phyloP scores from a whole-genome alignment of 92 coral and sea anemone genomes.

The Porites rus region DNA sequence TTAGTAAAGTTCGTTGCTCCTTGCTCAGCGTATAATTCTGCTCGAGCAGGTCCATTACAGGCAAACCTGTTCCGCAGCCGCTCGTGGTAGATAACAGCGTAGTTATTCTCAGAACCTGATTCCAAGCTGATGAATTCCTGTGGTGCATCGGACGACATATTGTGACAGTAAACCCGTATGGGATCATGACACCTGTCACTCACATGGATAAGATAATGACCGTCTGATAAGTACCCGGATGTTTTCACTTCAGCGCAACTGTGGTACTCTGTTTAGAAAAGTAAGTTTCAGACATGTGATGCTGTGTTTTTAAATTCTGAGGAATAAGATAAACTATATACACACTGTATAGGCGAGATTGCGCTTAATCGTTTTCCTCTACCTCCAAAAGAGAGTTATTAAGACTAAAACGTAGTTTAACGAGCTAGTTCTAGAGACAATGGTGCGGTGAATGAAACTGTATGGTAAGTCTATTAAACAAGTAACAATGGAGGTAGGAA shows the following conservation, averaged over 20 bases:
- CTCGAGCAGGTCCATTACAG: constrained; percentile 80
- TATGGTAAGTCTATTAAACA: too few relatives aligned
- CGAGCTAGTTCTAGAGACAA: too few relatives aligned
- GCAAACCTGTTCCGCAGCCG: constrained; percentile 87
- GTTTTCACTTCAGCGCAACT: constrained; percentile 84
- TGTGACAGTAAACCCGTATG: constrained; percentile 85
- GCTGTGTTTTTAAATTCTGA: too few relatives aligned
- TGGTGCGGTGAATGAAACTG: too few relatives aligned
- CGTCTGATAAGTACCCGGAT: constrained; percentile 82
- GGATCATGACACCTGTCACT: constrained; percentile 87
- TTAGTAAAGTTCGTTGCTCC: constrained; percentile 83
- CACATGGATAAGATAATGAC: constrained; percentile 85
- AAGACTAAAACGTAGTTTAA: too few relatives aligned
- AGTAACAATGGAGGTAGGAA: too few relatives aligned
- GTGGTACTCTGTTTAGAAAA: constrained; percentile 67
- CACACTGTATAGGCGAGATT: too few relatives aligned
- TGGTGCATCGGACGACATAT: constrained; percentile 73
- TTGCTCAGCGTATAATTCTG: constrained; percentile 74
- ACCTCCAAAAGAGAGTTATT: too few relatives aligned
- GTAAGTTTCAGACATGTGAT: background rate
- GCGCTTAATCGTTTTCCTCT: too few relatives aligned
- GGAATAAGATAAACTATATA: too few relatives aligned
- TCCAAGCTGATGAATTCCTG: constrained; percentile 83
- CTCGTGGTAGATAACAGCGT: constrained; percentile 79
- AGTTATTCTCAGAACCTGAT: constrained; percentile 86